Conservation (phyloP, 2,113 vertebrate species). For the Apodemus sylvaticus region DNA sequence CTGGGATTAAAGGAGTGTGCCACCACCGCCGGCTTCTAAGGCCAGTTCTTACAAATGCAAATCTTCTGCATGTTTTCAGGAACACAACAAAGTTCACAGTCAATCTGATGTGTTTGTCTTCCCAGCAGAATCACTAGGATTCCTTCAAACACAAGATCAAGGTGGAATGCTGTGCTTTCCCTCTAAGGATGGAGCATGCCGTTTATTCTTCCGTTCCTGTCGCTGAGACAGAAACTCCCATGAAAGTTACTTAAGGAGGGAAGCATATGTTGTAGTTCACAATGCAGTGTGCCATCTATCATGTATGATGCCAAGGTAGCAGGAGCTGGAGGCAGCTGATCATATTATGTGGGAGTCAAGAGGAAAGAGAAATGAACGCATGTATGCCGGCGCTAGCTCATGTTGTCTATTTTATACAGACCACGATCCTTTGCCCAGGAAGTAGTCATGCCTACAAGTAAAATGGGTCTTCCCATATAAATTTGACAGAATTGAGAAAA, state of each 20-base stretch:
- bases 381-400: background rate
- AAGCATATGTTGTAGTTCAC: background rate
- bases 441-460: background rate
- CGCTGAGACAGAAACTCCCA: background rate
- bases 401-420: background rate
- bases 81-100: background rate
- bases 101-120: background rate
- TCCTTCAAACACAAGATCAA: background rate
- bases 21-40: no score
- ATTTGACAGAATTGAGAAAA: background rate
- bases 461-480: background rate
- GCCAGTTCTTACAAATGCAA: background rate
- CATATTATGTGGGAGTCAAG: background rate
- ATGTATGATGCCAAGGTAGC: background rate
- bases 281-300: background rate
- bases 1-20: no score
- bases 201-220: background rate
- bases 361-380: background rate
- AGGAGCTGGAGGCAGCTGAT: background rate
- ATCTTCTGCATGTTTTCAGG: background rate
- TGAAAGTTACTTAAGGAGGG: background rate
- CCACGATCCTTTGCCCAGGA: background rate
- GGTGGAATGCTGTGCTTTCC: background rate
- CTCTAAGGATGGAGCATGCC: background rate
- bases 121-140: background rate